Percentiles rank a stretch among this genome's conserved stretches.
Evolutionary conservation across 2,797 vertebrate species (phyloP).

Genomic region (Triplophysa yarkandensis): DNA sequence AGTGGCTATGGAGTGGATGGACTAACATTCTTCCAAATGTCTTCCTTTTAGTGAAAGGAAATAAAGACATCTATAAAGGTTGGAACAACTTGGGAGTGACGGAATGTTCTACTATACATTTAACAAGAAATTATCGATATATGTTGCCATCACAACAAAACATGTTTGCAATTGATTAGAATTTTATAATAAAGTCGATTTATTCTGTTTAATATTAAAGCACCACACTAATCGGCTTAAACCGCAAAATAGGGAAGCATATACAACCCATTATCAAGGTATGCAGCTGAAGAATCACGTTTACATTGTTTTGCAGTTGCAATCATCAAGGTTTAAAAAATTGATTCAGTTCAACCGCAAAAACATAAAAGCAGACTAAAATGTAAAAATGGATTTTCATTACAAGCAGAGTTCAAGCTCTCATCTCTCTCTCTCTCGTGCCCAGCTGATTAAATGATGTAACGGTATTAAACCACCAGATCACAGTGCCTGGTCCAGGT

Average conservation of each 20-base stretch:
- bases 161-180: background rate
- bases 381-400: background rate
- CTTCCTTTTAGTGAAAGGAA: too few species aligned
- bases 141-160: background rate
- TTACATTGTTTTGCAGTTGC: background rate
- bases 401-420: background rate
- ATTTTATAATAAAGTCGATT: background rate
- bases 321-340: background rate
- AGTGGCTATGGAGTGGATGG: too few species aligned
- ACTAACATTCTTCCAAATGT: too few species aligned
- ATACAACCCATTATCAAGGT: background rate
- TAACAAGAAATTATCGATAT: background rate
- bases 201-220: background rate
- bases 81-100: too few species aligned
- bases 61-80: too few species aligned
- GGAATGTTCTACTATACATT: too few species aligned
- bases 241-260: background rate
- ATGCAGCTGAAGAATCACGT: background rate
- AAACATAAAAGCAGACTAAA: background rate
- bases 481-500: background rate
- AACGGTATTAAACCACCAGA: background rate
- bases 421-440: background rate
- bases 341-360: background rate
- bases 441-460: constrained; percentile 3
- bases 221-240: background rate